phyloP scores from a whole-genome alignment of 2,113 vertebrate genomes.

The Polypterus bichir region DNA sequence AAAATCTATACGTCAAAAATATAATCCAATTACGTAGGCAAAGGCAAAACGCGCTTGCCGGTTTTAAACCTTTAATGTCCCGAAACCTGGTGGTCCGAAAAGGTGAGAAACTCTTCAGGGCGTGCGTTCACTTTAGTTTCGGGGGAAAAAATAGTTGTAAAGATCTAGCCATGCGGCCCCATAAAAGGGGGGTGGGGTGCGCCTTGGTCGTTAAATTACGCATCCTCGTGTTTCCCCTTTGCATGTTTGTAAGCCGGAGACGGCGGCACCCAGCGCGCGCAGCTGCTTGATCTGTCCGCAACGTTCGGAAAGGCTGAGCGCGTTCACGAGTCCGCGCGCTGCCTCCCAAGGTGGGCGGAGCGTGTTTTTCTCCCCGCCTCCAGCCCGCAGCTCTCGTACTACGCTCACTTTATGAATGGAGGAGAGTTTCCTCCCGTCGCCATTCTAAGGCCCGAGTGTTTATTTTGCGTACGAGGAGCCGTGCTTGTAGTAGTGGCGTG shows the following conservation, averaged over 20 bases:
- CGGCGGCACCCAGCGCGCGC: no score
- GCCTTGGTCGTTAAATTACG: constrained; percentile 33
- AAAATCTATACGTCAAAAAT: no score
- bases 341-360: not conserved
- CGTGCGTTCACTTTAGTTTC: constrained; percentile 10
- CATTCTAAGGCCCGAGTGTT: constrained; percentile 10
- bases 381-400: constrained; percentile 9
- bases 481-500: constrained; percentile 4
- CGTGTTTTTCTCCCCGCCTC: constrained; percentile 10
- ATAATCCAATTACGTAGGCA: no score
- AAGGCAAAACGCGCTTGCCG: no score
- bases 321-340: not conserved
- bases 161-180: constrained; percentile 16
- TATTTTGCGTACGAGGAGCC: constrained; percentile 12
- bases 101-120: no score
- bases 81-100: no score
- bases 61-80: no score
- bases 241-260: not conserved
- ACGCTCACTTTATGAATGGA: constrained; percentile 44
- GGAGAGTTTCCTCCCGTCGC: constrained; percentile 22
- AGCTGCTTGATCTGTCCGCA: constrained; percentile 1
- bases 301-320: not conserved
- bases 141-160: constrained; percentile 12
- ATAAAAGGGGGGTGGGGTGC: constrained; percentile 11
- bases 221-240: constrained; percentile 26